These are phyloP conservation scores for Rostratula benghalensis DNA, from an alignment of 2,113 vertebrate species.

Conservation along the genomic window DNA sequence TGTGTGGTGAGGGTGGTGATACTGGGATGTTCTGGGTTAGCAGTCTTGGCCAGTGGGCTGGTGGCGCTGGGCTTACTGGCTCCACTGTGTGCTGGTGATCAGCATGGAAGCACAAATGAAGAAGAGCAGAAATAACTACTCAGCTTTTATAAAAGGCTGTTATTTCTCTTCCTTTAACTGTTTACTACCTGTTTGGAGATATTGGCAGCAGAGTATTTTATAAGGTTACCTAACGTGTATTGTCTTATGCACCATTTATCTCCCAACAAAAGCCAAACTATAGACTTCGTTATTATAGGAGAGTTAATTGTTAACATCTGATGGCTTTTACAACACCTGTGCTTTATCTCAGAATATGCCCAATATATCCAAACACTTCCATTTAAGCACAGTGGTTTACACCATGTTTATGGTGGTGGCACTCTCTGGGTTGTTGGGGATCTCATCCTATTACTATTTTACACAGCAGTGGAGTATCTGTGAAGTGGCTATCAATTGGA, in stretches of 20 bases:
- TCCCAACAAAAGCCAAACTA: not conserved
- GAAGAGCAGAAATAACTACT: not conserved
- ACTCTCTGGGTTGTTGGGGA: not conserved
- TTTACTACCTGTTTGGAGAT: not conserved
- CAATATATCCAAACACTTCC: not conserved
- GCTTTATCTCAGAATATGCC: not conserved
- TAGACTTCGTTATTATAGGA: not conserved
- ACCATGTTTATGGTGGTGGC: not conserved
- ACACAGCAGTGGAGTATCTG: not conserved
- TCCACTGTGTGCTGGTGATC: not conserved
- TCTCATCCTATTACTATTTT: not conserved
- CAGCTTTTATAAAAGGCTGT: not conserved
- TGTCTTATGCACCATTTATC: not conserved
- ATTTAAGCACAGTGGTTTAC: not conserved
- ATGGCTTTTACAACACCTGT: not conserved
- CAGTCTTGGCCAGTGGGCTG: not conserved
- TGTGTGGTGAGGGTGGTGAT: not conserved
- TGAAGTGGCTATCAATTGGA: slow-evolving; percentile 44
- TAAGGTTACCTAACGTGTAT: not conserved
- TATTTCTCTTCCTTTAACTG: not conserved
- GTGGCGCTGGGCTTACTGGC: not conserved
- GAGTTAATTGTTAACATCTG: not conserved
- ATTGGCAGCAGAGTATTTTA: not conserved
- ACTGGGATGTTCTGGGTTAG: not conserved
- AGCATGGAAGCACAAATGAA: not conserved